phyloP scores from a whole-genome alignment of 2,113 vertebrate species.

The Nesogale talazaci region DNA sequence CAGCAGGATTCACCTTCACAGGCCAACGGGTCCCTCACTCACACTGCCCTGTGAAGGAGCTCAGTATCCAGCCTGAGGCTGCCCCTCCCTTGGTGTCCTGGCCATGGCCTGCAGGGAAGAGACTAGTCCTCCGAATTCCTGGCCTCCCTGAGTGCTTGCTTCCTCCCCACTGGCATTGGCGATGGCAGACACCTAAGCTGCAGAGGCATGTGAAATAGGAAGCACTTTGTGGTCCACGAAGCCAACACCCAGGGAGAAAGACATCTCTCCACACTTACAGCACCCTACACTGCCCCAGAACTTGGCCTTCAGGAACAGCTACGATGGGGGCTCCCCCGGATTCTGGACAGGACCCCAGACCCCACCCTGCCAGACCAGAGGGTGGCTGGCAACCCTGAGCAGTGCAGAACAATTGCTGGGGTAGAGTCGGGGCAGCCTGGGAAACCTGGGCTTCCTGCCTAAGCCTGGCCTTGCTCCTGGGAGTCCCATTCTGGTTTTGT shows the following conservation, averaged over 20 bases:
- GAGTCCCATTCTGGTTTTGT: not conserved
- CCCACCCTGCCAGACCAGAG: not conserved
- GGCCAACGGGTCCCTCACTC: not conserved
- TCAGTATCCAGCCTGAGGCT: not conserved
- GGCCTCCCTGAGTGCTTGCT: not conserved
- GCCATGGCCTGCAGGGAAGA: not conserved
- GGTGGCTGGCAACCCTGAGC: fast-evolving
- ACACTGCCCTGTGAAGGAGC: not conserved
- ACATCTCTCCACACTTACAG: not conserved
- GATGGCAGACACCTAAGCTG: not conserved
- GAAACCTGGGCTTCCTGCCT: not conserved
- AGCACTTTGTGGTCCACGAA: not conserved
- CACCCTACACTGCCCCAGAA: not conserved
- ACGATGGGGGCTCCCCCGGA: not conserved
- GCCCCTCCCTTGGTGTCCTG: not conserved
- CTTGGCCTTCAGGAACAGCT: not conserved
- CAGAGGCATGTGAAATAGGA: not conserved
- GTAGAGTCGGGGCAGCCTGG: not conserved
- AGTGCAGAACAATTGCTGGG: not conserved
- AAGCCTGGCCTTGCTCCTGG: not conserved
- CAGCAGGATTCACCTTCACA: not conserved
- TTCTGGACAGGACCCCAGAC: not conserved
- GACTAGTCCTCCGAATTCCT: not conserved
- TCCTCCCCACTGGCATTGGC: not conserved
- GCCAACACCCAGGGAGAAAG: not conserved